Conservation (phyloP, 2,888 invertebrate genomes). For the Elgonia sp. region DNA sequence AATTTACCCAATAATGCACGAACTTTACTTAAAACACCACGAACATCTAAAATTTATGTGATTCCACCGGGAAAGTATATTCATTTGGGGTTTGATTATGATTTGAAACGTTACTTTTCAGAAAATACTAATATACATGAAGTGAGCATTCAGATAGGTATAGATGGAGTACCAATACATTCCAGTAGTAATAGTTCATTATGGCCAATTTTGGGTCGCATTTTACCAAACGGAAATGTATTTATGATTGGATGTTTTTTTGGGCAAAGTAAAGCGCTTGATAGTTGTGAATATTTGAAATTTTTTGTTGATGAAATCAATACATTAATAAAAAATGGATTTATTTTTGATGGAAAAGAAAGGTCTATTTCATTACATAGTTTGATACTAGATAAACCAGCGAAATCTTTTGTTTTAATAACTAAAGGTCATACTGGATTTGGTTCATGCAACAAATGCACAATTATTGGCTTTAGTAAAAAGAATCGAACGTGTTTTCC, state of each 20-base stretch:
- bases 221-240: constrained; percentile 5
- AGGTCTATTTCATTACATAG: constrained; percentile 21
- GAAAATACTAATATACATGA: neutral
- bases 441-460: constrained; percentile 32
- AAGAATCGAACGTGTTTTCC: constrained; percentile 9
- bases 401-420: constrained; percentile 42
- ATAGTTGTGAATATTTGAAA: constrained; percentile 14
- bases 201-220: constrained; percentile 44
- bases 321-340: constrained; percentile 3
- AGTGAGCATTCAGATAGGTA: constrained; percentile 43
- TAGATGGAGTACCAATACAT: constrained; percentile 49
- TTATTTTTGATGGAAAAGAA: neutral
- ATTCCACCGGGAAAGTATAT: constrained; percentile 41
- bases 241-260: constrained; percentile 48
- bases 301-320: constrained; percentile 14
- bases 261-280: constrained; percentile 14
- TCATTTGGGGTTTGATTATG: constrained; percentile 31
- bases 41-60: neutral
- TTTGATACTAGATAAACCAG: constrained; percentile 48
- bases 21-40: constrained; percentile 10
- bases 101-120: constrained; percentile 15
- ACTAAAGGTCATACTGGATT: constrained; percentile 50
- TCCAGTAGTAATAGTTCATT: neutral
- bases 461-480: constrained; percentile 5
- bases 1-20: constrained; percentile 5